Evolutionary conservation across 2,888 invertebrate genomes (phyloP).

Genomic region (Drosophila eohydei): DNA sequence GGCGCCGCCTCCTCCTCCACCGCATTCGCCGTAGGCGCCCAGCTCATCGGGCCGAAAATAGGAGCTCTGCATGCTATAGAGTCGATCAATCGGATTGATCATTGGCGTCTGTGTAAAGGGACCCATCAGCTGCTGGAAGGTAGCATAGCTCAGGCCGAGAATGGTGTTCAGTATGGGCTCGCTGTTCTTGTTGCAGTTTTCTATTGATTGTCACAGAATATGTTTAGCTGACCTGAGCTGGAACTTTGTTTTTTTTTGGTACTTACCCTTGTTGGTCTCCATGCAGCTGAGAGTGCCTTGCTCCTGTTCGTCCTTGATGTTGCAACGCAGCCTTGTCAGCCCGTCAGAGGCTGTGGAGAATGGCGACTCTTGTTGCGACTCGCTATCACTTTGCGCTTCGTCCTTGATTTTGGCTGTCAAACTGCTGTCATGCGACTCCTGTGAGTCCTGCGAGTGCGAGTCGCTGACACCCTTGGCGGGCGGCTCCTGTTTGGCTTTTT

Average conservation of each 20-base stretch:
- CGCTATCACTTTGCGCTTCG: conserved; percentile 87
- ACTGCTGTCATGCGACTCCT: conserved; percentile 86
- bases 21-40: conserved; percentile 80
- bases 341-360: conserved; percentile 76
- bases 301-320: conserved; percentile 84
- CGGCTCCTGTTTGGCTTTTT: conserved; percentile 87
- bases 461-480: conserved; percentile 83
- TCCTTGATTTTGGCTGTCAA: conserved; percentile 87
- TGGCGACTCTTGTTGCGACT: conserved; percentile 83
- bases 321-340: conserved; percentile 74
- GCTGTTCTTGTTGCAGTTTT: conserved; percentile 84
- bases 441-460: conserved; percentile 84
- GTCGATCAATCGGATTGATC: conserved; percentile 87
- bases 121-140: conserved; percentile 85
- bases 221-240: not conserved
- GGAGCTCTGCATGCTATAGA: conserved; percentile 88
- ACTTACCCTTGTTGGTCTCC: conserved; percentile 84
- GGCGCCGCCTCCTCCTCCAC: conserved; percentile 52
- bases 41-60: conserved; percentile 87
- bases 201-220: conserved; percentile 52
- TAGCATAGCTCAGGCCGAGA: conserved; percentile 84
- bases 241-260: fast-evolving
- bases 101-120: conserved; percentile 85
- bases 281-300: conserved; percentile 82
- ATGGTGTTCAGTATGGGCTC: conserved; percentile 84